These are phyloP conservation scores for Drosophila heteroneura DNA, from an alignment of 2,888 invertebrate genomes.

Conservation along the genomic window DNA sequence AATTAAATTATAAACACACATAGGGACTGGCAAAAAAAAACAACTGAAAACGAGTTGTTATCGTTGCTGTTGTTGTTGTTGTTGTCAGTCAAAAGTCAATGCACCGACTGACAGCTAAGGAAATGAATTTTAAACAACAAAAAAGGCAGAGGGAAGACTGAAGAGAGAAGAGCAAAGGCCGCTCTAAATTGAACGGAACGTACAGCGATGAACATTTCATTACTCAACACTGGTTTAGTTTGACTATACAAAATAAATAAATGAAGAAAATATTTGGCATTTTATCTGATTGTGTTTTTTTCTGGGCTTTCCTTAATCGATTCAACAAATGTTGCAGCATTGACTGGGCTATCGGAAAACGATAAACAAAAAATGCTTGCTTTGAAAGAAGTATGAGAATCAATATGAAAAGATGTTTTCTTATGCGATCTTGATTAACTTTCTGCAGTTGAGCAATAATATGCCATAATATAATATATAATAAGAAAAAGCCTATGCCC, in stretches of 20 bases:
- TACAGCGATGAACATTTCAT: conserved; percentile 18
- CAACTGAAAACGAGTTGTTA: conserved; percentile 53
- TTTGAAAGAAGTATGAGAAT: neutral
- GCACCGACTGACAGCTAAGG: conserved; percentile 55
- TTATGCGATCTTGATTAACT: neutral
- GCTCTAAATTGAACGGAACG: conserved; percentile 14
- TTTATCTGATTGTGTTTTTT: neutral
- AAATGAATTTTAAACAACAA: conserved; percentile 49
- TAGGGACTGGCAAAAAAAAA: conserved; percentile 29
- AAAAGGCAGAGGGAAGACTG: conserved; percentile 8
- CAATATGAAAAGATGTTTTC: neutral
- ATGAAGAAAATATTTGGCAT: neutral
- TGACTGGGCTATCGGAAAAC: neutral
- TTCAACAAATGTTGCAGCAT: too few relatives aligned
- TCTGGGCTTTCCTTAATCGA: too few relatives aligned
- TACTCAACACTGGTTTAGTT: neutral
- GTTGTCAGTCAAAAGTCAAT: conserved; percentile 61
- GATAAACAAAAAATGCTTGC: neutral
- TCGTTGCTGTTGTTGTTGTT: conserved; percentile 23
- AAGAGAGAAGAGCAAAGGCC: conserved; percentile 12
- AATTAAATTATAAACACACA: conserved; percentile 62
- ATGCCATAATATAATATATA: neutral
- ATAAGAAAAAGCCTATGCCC: too few relatives aligned
- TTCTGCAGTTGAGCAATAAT: neutral
- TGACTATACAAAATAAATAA: neutral